Evolutionary conservation across 53 echinoderm and acorn worm species (phyloP), one percentile per base, ranked within the genome.

Genomic region (Paelopatides confundens): DNA sequence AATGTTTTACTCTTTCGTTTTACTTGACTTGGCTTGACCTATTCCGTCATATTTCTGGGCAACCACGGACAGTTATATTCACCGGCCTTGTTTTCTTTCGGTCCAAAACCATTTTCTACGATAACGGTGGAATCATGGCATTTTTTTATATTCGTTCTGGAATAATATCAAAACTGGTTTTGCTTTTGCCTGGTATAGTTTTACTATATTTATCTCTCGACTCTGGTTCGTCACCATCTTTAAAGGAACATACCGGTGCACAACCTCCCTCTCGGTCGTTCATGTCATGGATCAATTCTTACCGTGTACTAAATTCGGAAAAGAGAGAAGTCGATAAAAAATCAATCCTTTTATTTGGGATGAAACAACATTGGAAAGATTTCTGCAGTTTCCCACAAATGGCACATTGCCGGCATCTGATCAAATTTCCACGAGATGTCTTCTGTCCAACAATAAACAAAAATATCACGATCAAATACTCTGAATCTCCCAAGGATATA

Each of bases 321-420:
- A 29, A 38, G 23, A 74, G 46, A 40, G 74, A 27, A 2, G 39
- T 39, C 3, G 24, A 24, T 17, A 74, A 40, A 74, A 3, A 21
- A 5, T 27, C 47, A 0, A 54, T 79, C 17, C 79, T 79, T 51
- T 5, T 79, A 12, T 79, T 79, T 53, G 79, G 79, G 3, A 79
- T 79, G 53, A 79, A 53, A 27, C 51, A 27, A 52, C 79, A 79
- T n/a, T 79, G 79, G 79, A 48, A 50, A 15, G 50, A 51, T 18
- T 79, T 79, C 18, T 79, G 79, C 35, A 29, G 31, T 18, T 79
- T 14, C 29, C 79, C 79, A 5, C 52, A 79, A 32, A 79, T 79
- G 79, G 2, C 79, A 13, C 79, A 7, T 79, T 79, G 3, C 35
- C 9, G 13, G 3, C 53, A 79, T 33, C 33, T 79, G 50, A 62